A percentile compares a stretch with the other conserved stretches of the same genome.
Evolutionary conservation across 2,113 vertebrate genomes (phyloP).

Genomic region (Ceuthmochares aereus): DNA sequence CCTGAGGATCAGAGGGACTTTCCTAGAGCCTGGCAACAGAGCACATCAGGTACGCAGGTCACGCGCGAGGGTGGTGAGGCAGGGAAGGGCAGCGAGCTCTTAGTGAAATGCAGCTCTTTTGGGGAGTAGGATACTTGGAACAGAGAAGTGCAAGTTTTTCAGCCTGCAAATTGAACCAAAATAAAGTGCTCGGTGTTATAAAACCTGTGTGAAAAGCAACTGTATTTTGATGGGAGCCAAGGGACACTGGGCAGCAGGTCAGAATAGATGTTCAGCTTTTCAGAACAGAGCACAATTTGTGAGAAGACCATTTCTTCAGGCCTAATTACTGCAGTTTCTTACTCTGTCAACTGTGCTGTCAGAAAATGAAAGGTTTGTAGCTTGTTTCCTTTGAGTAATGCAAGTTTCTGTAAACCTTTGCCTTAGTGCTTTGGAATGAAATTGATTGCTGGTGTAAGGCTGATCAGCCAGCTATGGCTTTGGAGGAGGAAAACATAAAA

Average conservation of each 20-base stretch:
- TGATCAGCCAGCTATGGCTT: background rate
- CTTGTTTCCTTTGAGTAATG: background rate
- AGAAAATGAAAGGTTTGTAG: background rate
- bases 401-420: background rate
- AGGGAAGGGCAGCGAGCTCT: background rate
- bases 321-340: background rate
- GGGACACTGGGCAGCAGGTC: background rate
- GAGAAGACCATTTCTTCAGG: background rate
- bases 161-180: background rate
- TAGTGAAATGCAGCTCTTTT: background rate
- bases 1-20: background rate
- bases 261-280: background rate
- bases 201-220: background rate
- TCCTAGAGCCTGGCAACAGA: background rate
- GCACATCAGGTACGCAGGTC: background rate
- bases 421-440: background rate
- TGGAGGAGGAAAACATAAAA: background rate
- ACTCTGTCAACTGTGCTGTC: background rate
- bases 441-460: background rate
- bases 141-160: background rate
- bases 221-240: background rate
- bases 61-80: fast-evolving
- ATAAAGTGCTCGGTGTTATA: background rate
- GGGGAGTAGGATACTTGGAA: background rate
- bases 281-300: background rate